Evolutionary conservation across 1,140 invertebrate genomes (phyloP), one percentile per base, ranked within the genome.

Genomic region (Coelopa frigida): DNA sequence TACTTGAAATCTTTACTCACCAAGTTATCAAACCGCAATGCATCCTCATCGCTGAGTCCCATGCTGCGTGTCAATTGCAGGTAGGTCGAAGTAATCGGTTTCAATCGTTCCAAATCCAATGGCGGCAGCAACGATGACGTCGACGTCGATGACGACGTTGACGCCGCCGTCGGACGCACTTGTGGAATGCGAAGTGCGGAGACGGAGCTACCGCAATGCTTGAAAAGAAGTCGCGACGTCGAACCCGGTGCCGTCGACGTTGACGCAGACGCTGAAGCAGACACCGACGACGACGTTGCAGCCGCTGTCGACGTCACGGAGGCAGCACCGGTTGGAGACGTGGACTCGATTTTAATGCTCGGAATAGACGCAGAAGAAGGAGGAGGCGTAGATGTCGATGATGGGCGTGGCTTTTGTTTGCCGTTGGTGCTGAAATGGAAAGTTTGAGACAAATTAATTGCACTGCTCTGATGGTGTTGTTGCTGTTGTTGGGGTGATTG

Each of bases 1-100:
- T 63, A 68, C 48, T 68, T 68, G 18, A 68, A 68, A 53, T 68
- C 64, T 42, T 68, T 68, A 69, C 66, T 69, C 51, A 69, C 66
- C 66, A 69, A 52, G 41, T 73, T 78, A 38, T 82, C 78, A 39
- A 75, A 71, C 37, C 78, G 76, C 55, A 80, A 54, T 2, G 78
- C 74, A 31, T 82, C 80, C 51, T 76, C 75, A 52, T 81, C 78
- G 27, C 70, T 72, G 40, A 74, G 70, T 22, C 77, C 76, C 67
- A 82, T 72, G 55, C 74, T 83, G 58, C 81, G 74, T 72, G 84
- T 84, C 58, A 88, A 82, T 64, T 88, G 89, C 64, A 90, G 72
- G 68, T 89, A 89, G 3, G 86, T 85, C 11, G 86, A 88, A 3
- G 87, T 89, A 52, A 91, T 89, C 10, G 88, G 87, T 50, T 89